Percentiles rank a stretch among this genome's conserved stretches.
phyloP scores from a whole-genome alignment of 2,888 invertebrate genomes.

The Liopterus haemorrhoidalis region DNA sequence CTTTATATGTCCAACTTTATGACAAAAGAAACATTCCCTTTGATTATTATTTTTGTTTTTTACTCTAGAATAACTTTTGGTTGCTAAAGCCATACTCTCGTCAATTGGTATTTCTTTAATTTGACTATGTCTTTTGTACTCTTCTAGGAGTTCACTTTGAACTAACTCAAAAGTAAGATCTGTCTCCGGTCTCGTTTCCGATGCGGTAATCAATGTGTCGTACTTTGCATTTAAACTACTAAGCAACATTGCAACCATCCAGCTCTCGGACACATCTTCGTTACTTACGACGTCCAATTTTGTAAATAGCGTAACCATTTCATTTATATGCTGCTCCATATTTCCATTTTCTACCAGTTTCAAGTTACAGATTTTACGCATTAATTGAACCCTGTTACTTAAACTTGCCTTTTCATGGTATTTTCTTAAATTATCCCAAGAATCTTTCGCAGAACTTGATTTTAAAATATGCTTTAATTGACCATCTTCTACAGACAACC shows the following conservation, averaged over 20 bases:
- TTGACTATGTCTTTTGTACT: conserved; percentile 28
- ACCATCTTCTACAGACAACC: conserved; percentile 19
- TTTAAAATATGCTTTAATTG: conserved; percentile 14
- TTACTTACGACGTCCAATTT: conserved; percentile 26
- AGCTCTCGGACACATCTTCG: conserved; percentile 24
- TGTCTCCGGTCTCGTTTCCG: conserved; percentile 27
- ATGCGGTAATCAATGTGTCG: conserved; percentile 28
- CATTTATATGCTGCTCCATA: conserved; percentile 29
- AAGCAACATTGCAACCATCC: conserved; percentile 28
- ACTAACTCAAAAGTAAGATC: conserved; percentile 28
- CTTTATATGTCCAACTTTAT: too few relatives aligned
- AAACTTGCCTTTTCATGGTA: conserved; percentile 22
- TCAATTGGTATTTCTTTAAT: too few relatives aligned
- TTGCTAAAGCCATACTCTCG: too few relatives aligned
- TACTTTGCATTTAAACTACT: conserved; percentile 32
- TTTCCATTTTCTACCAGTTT: conserved; percentile 13
- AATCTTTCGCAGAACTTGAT: conserved; percentile 14
- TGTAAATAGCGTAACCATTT: conserved; percentile 27
- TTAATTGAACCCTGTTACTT: conserved; percentile 17
- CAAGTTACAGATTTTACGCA: conserved; percentile 22
- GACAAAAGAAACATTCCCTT: too few relatives aligned
- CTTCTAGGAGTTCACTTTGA: conserved; percentile 29
- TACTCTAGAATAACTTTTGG: too few relatives aligned
- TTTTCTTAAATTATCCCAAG: conserved; percentile 12
- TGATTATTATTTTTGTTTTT: too few relatives aligned